Conservation (phyloP, 2,113 vertebrate species). For the Lampris megalopsis region DNA sequence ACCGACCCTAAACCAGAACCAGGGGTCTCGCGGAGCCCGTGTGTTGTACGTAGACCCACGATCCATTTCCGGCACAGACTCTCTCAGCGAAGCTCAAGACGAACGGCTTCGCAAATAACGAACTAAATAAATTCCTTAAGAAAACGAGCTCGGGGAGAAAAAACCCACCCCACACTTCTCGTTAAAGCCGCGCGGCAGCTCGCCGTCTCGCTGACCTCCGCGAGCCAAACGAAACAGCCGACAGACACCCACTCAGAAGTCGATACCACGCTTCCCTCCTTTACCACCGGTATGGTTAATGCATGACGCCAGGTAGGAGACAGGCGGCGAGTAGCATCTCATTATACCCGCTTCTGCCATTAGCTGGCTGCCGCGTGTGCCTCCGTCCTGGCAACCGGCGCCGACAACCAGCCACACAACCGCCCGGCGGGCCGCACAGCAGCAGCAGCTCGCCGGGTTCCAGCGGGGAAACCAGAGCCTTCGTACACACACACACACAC, state of each 20-base stretch:
- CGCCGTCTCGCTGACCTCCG: conserved; percentile 74
- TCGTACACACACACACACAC: conserved; percentile 5
- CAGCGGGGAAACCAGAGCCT: conserved; percentile 58
- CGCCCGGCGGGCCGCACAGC: no score
- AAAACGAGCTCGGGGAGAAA: conserved; percentile 22
- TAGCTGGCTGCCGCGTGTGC: conserved; percentile 75
- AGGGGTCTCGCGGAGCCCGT: conserved; percentile 72
- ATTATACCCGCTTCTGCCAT: conserved; percentile 80
- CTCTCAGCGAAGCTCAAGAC: conserved; percentile 65
- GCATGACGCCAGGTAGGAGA: conserved; percentile 79
- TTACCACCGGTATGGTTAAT: conserved; percentile 79
- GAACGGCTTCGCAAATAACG: no score
- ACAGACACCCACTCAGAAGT: conserved; percentile 81
- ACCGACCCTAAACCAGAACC: conserved; percentile 73
- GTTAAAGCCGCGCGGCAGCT: conserved; percentile 71
- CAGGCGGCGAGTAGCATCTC: conserved; percentile 74
- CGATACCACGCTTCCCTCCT: conserved; percentile 78
- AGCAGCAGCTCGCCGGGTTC: conserved; percentile 58
- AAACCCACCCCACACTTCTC: conserved; percentile 55
- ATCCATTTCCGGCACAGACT: conserved; percentile 72
- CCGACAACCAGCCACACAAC: conserved; percentile 66
- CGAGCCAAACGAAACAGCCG: conserved; percentile 73
- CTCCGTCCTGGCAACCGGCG: conserved; percentile 72
- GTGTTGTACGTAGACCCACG: conserved; percentile 65
- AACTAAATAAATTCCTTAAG: conserved; percentile 14